Evolutionary conservation across 2,888 invertebrate species (phyloP), one percentile per base, ranked within the genome.

Genomic region (Cephus spinipes): DNA sequence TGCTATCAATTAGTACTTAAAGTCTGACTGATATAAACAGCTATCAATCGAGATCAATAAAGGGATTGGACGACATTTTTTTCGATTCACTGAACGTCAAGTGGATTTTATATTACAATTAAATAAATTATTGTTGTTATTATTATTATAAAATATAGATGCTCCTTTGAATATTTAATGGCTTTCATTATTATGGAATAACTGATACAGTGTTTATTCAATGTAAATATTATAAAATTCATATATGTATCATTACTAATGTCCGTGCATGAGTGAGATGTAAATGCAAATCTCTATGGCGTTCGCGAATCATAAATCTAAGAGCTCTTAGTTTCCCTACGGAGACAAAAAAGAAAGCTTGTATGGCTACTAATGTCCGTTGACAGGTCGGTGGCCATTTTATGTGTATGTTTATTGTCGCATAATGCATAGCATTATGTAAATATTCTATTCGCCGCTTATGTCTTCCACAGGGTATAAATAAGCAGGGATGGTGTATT

Each of bases 361-460:
- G 55, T 9, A 23, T 23, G 23, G 55, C 55, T 55, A 55, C 55
- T 55, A 55, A 55, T 55, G 55, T 55, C 23, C 55, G 55, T 23
- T 55, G 55, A 55, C 55, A 55, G 55, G 23, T 55, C 55, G 55
- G 23, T 23, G 23, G 55, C 55, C 9, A 55, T 55, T 55, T 55
- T 55, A 55, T 55, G 55, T 55, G 55, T 55, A 55, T 55, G 23
- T 55, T 55, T 23, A 55, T 55, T 55, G 23, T 55, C 23, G 55
- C 55, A 55, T 55, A 55, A 55, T 55, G 68, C 85, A 85, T 85
- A 80, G 73, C 85, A 85, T 85, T 85, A 85, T 85, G 84, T 79
- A 85, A 84, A 85, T 85, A 77, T 40, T 32, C 40, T 80, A 78
- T 81, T 79, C 82, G 55, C 73, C 80, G 85, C 79, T 85, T 84